Conservation (phyloP, 2,888 invertebrate genomes). For the Dasysyrphus tricinctus region DNA sequence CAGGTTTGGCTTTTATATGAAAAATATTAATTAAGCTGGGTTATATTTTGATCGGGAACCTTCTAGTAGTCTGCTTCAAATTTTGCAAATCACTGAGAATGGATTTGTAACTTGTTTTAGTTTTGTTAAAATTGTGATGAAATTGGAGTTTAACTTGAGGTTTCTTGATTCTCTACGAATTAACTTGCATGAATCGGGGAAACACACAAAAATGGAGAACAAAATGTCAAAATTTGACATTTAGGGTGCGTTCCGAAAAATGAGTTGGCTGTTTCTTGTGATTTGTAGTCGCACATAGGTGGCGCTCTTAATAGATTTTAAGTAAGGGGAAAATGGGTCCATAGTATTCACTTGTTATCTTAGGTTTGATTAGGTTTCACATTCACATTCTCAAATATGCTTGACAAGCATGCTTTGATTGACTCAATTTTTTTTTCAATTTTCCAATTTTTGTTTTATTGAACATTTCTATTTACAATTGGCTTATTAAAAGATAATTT, state of each 20-base stretch:
- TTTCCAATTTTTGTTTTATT: too few relatives aligned
- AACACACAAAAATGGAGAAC: neutral
- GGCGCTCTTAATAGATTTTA: neutral
- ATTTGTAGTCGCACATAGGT: neutral
- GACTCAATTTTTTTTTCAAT: too few relatives aligned
- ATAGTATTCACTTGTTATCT: too few relatives aligned
- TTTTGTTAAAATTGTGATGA: constrained; percentile 57
- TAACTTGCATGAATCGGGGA: neutral
- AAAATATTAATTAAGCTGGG: neutral
- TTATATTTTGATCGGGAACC: constrained; percentile 33
- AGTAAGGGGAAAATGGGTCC: neutral
- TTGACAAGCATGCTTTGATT: too few relatives aligned
- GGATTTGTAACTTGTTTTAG: constrained; percentile 38
- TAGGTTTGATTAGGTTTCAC: too few relatives aligned
- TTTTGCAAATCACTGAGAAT: constrained; percentile 70
- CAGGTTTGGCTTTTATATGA: constrained; percentile 50
- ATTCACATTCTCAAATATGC: too few relatives aligned
- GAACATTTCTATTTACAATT: too few relatives aligned
- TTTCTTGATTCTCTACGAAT: constrained; percentile 42
- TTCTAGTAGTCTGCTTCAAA: constrained; percentile 59
- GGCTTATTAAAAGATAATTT: too few relatives aligned
- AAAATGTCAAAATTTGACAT: constrained; percentile 7
- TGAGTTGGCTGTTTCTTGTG: neutral
- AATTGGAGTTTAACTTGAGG: constrained; percentile 28
- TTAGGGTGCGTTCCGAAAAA: neutral